Conservation (phyloP, 2,113 vertebrate species). For the Burhinus oedicnemus region DNA sequence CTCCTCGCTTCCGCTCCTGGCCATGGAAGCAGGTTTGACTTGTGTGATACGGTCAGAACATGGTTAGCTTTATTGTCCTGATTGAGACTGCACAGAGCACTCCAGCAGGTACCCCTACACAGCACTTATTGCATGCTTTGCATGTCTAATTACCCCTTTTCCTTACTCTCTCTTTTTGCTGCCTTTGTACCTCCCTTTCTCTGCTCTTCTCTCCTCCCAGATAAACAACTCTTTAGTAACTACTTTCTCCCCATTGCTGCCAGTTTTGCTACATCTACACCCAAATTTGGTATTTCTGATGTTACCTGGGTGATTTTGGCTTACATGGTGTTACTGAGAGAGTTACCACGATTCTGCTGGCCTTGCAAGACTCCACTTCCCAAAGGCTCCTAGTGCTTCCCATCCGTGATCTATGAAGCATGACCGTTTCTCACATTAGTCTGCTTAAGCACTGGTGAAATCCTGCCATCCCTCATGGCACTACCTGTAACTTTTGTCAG, state of each 20-base stretch:
- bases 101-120: neutral
- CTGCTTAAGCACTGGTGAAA: rapidly evolving
- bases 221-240: neutral
- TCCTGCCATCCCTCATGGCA: neutral
- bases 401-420: rapidly evolving
- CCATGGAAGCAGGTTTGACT: neutral
- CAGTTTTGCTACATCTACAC: neutral
- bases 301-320: neutral
- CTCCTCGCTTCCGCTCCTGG: neutral
- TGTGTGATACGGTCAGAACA: neutral
- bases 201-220: neutral
- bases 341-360: neutral
- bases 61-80: neutral
- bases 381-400: neutral
- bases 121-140: neutral
- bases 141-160: neutral
- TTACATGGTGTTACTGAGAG: neutral
- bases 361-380: neutral
- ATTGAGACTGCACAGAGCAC: neutral
- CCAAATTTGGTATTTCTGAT: neutral
- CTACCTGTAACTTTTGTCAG: neutral
- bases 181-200: neutral
- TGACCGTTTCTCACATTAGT: neutral
- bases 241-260: neutral
- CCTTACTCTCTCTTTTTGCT: neutral